Percentiles rank a stretch among this genome's conserved stretches.
Evolutionary conservation across 2,888 invertebrate genomes (phyloP).

Genomic region (Acholoe squamosa): DNA sequence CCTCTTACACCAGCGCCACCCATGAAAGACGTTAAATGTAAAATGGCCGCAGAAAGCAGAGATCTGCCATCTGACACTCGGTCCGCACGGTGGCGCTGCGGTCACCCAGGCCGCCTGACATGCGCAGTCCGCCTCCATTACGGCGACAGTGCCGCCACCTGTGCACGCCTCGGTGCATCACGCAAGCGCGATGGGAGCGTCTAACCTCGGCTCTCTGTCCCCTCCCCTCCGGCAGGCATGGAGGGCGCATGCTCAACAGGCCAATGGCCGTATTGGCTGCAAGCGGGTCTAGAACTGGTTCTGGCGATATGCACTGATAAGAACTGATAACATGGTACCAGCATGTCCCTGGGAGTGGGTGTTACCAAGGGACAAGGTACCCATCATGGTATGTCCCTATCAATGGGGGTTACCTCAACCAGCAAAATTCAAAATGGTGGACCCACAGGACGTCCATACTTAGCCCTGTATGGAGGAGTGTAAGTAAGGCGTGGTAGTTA

Average conservation of each 20-base stretch:
- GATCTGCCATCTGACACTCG: slow-evolving; percentile 11
- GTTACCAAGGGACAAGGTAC: too few species aligned
- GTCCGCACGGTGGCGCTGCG: slow-evolving; percentile 13
- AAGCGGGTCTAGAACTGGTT: too few species aligned
- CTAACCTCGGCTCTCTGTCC: too few species aligned
- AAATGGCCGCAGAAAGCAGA: slow-evolving; percentile 24
- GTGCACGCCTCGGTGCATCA: background rate
- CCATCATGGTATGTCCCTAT: too few species aligned
- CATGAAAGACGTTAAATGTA: slow-evolving; percentile 31
- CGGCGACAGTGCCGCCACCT: background rate
- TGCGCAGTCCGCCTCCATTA: slow-evolving; percentile 23
- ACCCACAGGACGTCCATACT: too few species aligned
- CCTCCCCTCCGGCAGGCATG: background rate
- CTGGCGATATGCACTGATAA: too few species aligned
- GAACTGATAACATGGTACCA: too few species aligned
- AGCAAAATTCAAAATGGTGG: too few species aligned
- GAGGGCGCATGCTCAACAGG: slow-evolving; percentile 22
- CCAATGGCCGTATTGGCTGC: background rate
- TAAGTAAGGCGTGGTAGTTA: background rate
- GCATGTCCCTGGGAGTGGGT: too few species aligned
- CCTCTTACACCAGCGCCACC: background rate
- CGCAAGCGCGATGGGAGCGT: background rate
- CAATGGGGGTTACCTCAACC: too few species aligned
- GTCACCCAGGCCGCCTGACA: slow-evolving; percentile 3
- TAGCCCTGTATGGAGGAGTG: too few species aligned